phyloP scores from a whole-genome alignment of 2,113 vertebrate species.

The Plecotus auritus region DNA sequence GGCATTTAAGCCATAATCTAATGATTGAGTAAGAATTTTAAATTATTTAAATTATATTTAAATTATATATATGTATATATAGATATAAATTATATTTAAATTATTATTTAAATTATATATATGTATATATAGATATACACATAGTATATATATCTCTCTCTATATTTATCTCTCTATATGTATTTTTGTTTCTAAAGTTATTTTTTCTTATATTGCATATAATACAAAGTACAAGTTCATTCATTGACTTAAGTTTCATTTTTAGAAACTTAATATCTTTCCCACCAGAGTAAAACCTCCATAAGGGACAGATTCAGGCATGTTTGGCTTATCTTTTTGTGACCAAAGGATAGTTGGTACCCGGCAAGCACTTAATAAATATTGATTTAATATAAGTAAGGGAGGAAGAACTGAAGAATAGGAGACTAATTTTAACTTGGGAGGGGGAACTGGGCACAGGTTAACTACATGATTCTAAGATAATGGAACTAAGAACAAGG shows the following conservation, averaged over 20 bases:
- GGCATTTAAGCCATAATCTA: no score
- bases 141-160: background rate
- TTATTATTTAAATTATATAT: fast-evolving
- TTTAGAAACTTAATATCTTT: background rate
- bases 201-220: background rate
- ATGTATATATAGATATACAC: background rate
- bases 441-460: background rate
- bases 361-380: background rate
- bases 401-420: background rate
- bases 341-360: background rate
- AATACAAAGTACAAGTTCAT: background rate
- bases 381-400: background rate
- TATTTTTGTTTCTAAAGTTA: background rate
- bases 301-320: background rate
- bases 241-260: background rate
- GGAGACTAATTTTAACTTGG: background rate
- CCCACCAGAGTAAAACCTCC: background rate
- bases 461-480: background rate
- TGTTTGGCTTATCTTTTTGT: background rate
- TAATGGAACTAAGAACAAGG: background rate
- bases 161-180: background rate
- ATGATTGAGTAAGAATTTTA: no score
- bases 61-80: no score
- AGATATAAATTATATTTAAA: no score
- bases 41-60: background rate